A percentile compares a stretch with the other conserved stretches of the same genome.
Conservation (phyloP, 1,140 invertebrate genomes). For the Aphis craccivora region DNA sequence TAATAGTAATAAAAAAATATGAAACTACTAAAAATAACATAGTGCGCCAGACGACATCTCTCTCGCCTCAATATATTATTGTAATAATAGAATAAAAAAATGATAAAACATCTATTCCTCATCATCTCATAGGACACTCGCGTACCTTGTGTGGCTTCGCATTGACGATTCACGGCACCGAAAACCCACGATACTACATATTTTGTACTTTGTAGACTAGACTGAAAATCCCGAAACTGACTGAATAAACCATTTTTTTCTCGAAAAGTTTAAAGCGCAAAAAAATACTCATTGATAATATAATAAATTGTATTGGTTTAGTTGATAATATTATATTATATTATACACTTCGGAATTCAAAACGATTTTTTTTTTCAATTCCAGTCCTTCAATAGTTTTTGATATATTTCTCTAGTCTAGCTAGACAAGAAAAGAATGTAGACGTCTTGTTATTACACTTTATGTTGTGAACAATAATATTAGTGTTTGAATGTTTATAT, state of each 20-base stretch:
- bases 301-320: too few relatives aligned
- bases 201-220: neutral
- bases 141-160: neutral
- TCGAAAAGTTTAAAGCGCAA: too few relatives aligned
- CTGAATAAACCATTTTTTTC: neutral
- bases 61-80: neutral
- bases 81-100: neutral
- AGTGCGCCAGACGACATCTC: neutral
- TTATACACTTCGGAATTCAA: too few relatives aligned
- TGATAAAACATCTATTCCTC: neutral
- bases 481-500: neutral
- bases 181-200: neutral
- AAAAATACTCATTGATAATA: too few relatives aligned
- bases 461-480: too few relatives aligned
- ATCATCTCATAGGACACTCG: neutral
- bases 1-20: constrained; percentile 19
- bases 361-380: too few relatives aligned
- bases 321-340: too few relatives aligned
- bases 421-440: too few relatives aligned
- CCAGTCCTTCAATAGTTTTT: too few relatives aligned
- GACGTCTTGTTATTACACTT: too few relatives aligned
- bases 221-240: neutral
- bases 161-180: neutral
- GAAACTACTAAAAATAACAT: neutral
- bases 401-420: too few relatives aligned